phyloP scores from a whole-genome alignment of 2,797 vertebrate species.

The Diglossa cyanea region DNA sequence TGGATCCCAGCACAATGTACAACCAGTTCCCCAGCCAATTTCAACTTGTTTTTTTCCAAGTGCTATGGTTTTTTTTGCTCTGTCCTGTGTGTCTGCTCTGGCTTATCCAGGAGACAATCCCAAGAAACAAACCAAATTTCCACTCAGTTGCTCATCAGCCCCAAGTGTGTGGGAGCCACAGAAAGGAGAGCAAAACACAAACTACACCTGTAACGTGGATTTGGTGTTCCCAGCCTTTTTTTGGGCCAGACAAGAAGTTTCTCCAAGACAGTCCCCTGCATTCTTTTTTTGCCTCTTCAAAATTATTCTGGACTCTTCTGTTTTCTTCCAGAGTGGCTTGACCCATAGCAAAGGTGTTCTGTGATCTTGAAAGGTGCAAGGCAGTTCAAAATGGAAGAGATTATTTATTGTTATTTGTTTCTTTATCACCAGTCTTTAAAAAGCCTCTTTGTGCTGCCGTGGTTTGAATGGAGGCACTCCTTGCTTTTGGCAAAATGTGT shows the following conservation, averaged over 20 bases:
- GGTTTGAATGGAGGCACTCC: background rate
- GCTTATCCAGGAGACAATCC: background rate
- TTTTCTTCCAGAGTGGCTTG: background rate
- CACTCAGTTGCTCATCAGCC: background rate
- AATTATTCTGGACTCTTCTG: background rate
- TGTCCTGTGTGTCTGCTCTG: background rate
- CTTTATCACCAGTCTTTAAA: background rate
- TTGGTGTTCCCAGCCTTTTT: background rate
- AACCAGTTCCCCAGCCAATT: background rate
- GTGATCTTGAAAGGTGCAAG: rapidly evolving
- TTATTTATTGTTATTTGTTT: background rate
- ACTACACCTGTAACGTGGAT: rapidly evolving
- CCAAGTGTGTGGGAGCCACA: rapidly evolving
- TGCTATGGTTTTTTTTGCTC: background rate
- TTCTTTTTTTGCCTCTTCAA: background rate
- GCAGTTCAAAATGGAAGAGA: background rate
- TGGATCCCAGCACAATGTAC: rapidly evolving
- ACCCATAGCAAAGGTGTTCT: background rate
- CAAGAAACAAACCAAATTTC: background rate
- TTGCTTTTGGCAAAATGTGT: background rate
- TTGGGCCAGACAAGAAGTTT: background rate
- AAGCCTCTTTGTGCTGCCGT: rapidly evolving
- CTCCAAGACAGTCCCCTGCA: background rate
- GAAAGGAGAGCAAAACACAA: background rate
- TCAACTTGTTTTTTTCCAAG: rapidly evolving